phyloP scores from a whole-genome alignment of 2,797 vertebrate species.

The Morelia viridis region DNA sequence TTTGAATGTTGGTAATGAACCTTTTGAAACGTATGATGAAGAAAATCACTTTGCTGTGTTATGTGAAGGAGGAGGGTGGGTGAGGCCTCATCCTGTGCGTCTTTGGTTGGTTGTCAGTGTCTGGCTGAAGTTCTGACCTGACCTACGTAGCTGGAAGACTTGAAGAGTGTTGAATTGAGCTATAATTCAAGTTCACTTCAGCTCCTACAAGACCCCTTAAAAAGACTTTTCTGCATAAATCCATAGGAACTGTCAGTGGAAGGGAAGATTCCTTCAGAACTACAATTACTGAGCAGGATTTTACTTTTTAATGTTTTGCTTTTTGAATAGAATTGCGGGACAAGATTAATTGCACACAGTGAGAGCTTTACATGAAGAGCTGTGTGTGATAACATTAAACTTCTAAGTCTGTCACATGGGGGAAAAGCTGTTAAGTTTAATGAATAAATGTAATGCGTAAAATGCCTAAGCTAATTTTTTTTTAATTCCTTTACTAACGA shows the following conservation, averaged over 20 bases:
- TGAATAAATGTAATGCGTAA: slow-evolving; percentile 76
- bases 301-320: slow-evolving; percentile 77
- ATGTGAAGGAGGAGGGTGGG: slow-evolving; percentile 55
- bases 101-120: slow-evolving; percentile 47
- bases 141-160: slow-evolving; percentile 56
- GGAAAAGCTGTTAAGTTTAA: slow-evolving; percentile 72
- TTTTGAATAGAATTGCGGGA: slow-evolving; percentile 78
- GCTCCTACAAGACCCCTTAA: slow-evolving; percentile 72
- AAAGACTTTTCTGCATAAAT: slow-evolving; percentile 67
- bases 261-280: slow-evolving; percentile 71
- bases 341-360: slow-evolving; percentile 78
- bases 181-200: slow-evolving; percentile 70
- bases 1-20: not conserved
- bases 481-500: slow-evolving; percentile 74
- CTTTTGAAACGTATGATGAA: not conserved
- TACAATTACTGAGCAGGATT: slow-evolving; percentile 71
- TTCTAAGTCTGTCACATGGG: slow-evolving; percentile 73
- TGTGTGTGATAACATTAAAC: slow-evolving; percentile 74
- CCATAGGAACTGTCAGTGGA: slow-evolving; percentile 74
- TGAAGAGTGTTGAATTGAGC: slow-evolving; percentile 72
- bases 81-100: slow-evolving; percentile 44
- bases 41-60: not conserved
- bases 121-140: slow-evolving; percentile 48
- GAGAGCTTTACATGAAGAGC: slow-evolving; percentile 77
- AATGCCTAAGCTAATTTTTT: slow-evolving; percentile 75